Base-by-base conservation (phyloP, 2,888 invertebrate genomes). In the Nineta flava region DNA sequence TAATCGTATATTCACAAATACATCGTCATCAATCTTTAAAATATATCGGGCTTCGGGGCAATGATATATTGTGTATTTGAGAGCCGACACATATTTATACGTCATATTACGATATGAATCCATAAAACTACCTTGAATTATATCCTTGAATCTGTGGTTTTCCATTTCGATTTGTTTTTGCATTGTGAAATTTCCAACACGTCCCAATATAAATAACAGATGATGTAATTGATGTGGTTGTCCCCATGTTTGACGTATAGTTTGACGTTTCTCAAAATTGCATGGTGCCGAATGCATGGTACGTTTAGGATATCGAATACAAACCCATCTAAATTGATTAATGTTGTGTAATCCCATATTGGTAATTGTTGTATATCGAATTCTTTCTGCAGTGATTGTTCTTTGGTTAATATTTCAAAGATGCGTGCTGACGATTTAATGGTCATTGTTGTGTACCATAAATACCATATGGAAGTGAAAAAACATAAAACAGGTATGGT, bases 61-160 rank as follows among this genome's bases (percentile, higher is more conserved):
- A 58, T 81, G 75, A 57, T 78, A 79, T 1, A 74, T 67, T 16
- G 80, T 77, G 81, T 87, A 88, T 60, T 87, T 86, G 43, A 88
- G 69, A 0, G 80, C 83, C 77, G 86, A 86, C 7, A 83, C 79
- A 62, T 88, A 87, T 60, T 90, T 90, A 58, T 87, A 83, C 0
- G 88, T 88, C 66, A 90, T 75, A 63, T 90, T 90, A 47, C 79
- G 72, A 60, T 90, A 90, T 0, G 79, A 74, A 65, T 90, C 90
- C 40, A 73, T 55, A 58, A 87, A 90, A 51, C 73, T 78, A 0
- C 87, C 88, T 60, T 87, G 84, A 15, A 88, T 73, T 35, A 86
- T 69, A 56, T 86, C 85, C 1, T 69, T 69, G 56, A 74, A 70
- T 0, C 61, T 58, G 0, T 57, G 56, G 56, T 74, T 73, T 58